These are phyloP conservation scores for Aphodius granarius DNA, from an alignment of 2,888 invertebrate species.

Conservation along the genomic window DNA sequence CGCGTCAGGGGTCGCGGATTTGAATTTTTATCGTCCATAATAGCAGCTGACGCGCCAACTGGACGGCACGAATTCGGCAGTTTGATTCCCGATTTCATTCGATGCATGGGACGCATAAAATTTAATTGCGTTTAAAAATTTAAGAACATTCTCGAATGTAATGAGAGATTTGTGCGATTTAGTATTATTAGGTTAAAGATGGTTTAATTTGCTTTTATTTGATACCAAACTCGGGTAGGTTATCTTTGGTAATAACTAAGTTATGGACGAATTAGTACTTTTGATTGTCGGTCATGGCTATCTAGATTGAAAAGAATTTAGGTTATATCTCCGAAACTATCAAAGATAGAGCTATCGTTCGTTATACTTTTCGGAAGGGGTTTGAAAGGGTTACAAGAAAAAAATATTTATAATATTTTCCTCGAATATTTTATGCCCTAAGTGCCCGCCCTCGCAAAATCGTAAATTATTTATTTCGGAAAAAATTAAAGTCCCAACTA, in stretches of 20 bases:
- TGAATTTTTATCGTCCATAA: neutral
- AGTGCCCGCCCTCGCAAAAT: neutral
- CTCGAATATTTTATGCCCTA: neutral
- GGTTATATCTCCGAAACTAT: neutral
- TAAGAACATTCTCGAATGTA: too few species aligned
- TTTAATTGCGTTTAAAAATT: neutral
- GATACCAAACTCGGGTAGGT: conserved; percentile 1
- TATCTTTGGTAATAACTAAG: neutral
- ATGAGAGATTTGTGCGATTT: too few species aligned
- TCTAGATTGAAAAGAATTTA: neutral
- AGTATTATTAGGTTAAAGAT: too few species aligned
- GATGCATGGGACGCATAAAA: neutral
- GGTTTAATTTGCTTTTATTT: neutral
- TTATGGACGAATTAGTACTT: neutral
- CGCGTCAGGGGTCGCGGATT: neutral
- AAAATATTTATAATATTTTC: neutral
- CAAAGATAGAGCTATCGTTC: neutral
- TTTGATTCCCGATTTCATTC: neutral
- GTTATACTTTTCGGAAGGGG: neutral
- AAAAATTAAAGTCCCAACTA: neutral
- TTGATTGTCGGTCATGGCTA: neutral
- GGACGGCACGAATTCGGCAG: neutral
- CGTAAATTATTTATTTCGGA: neutral
- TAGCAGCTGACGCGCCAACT: neutral
- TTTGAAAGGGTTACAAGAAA: neutral